Evolutionary conservation across 2,797 vertebrate genomes (phyloP), one percentile per base, ranked within the genome.

Genomic region (Loris lydekkerianus): DNA sequence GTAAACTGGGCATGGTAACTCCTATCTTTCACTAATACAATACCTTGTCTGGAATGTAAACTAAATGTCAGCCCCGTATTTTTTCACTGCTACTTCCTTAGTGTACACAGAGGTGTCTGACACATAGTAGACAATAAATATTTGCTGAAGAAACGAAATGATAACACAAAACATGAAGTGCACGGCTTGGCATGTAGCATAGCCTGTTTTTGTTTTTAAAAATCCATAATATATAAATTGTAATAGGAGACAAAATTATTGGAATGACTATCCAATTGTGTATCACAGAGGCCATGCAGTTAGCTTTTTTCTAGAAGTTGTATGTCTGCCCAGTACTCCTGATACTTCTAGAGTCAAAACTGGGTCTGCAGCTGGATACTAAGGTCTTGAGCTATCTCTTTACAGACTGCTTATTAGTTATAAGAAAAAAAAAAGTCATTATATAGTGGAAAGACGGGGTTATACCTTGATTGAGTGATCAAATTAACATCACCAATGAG

Each of bases 341-440:
- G 17, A 82, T 85, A 14, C 76, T 67, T 90, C n/a, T 53, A 49
- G 60, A 83, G 43, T 77, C 61, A 92, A 77, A 72, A 91, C 25
- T n/a, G n/a, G 31, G 23, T 60, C 65, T 37, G 53, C 23, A 53
- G n/a, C n/a, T 77, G 14, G 46, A 86, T 6, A 34, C 13, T 53
- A 40, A 61, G 0, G 2, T 75, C 69, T 76, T 60, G 10, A 86
- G 73, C 31, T 0, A 56, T 58, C 49, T 92, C 25, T 34, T 56
- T 14, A 73, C 23, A 70, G 86, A 61, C 18, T 65, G 34, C 23
- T 27, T 65, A 27, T 10, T 23, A 43, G 40, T 46, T 34, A n/a
- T 15, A 65, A 34, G 14, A 23, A n/a, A 25, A 89, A 90, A 72
- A 84, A 65, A 9, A 25, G 34, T 6, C 37, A 40, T 53, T 65